Evolutionary conservation across 2,888 invertebrate species (phyloP), one percentile per base, ranked within the genome.

Genomic region (Serrognathus titanus): DNA sequence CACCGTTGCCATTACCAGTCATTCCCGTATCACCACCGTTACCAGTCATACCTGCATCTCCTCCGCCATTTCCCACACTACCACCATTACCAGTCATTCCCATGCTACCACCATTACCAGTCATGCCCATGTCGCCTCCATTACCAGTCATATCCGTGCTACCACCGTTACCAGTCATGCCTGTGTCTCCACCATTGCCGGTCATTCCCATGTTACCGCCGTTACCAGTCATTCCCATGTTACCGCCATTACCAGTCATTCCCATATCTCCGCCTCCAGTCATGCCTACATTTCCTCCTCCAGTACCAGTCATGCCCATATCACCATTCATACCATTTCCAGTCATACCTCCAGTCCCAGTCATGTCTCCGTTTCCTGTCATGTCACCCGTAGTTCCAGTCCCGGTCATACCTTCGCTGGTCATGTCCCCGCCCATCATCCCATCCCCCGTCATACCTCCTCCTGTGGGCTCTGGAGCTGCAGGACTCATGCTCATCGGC

Each of bases 401-500:
- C 8, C 50, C 59, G 47, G 61, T 80, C 78, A 65, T 81, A 80
- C 58, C 75, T 71, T 39, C 70, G 62, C 59, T 55, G 78, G 75
- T n/a, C 81, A 80, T 8, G 77, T 75, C 43, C 80, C 81, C 31
- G 80, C 74, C 39, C 40, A 38, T 47, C 52, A 48, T 53, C 39
- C 50, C 57, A 48, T 1, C 75, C 72, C 49, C 80, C 79, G 1
- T 73, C 74, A 55, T 62, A 58, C 58, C 60, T 56, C 56, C 63
- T 55, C 51, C 58, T 31, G 55, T 62, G 13, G 56, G 51, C 52
- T 54, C 58, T 51, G 56, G 10, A 12, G 49, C 70, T 40, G 74
- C 72, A 16, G 73, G 72, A 60, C 66, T 70, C 73, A 76, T 72
- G 62, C 72, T 74, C 77, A 80, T 77, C 0, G 79, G 77, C 73